These are phyloP conservation scores for Tetramorium alpestre DNA, from an alignment of 1,140 invertebrate species.

Conservation along the genomic window DNA sequence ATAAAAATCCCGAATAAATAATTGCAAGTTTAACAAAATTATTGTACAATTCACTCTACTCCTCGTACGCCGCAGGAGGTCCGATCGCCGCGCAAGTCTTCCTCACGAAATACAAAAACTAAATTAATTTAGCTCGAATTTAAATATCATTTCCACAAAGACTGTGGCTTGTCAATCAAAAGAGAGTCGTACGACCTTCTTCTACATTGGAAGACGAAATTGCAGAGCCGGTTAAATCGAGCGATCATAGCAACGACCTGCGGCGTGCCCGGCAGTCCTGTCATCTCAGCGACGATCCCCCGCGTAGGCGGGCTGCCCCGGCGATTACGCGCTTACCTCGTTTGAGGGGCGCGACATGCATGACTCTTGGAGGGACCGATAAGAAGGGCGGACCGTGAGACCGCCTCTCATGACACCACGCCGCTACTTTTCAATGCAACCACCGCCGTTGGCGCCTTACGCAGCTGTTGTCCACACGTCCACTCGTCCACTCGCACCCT, in stretches of 20 bases:
- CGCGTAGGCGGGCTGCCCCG: neutral
- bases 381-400: slow-evolving; percentile 85
- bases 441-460: slow-evolving; percentile 77
- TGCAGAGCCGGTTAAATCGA: neutral
- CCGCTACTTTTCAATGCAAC: slow-evolving; percentile 81
- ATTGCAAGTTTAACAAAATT: neutral
- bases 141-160: neutral
- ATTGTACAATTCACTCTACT: neutral
- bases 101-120: neutral
- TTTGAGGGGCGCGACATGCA: slow-evolving; percentile 86
- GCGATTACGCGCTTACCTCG: slow-evolving; percentile 80
- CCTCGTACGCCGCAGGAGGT: neutral
- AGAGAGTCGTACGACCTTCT: neutral
- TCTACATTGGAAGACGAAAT: neutral
- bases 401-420: slow-evolving; percentile 86
- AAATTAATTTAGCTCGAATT: no score
- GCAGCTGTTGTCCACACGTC: slow-evolving; percentile 49
- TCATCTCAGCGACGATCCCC: neutral
- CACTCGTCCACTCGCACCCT: slow-evolving; percentile 42
- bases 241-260: neutral
- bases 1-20: neutral
- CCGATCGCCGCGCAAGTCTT: neutral
- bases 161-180: neutral
- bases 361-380: slow-evolving; percentile 84
- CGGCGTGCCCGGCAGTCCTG: neutral